Conservation (phyloP, 2,888 invertebrate species). For the Coleophora flavipennella region DNA sequence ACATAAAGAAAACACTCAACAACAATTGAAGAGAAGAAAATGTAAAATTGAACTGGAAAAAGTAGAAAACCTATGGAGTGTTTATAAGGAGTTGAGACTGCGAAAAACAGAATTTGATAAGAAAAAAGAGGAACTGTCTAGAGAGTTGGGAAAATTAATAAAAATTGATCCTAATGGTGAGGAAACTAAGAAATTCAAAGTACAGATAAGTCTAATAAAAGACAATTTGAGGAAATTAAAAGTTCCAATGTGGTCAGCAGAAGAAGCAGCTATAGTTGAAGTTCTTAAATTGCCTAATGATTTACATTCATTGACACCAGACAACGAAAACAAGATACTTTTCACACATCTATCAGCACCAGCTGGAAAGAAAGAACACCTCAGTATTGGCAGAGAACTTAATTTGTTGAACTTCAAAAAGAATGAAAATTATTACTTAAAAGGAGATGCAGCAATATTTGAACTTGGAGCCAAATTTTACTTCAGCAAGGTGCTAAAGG, state of each 20-base stretch:
- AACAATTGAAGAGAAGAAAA: slow-evolving; percentile 71
- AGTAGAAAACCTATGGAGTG: slow-evolving; percentile 73
- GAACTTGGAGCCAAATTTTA: slow-evolving; percentile 75
- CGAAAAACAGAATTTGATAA: slow-evolving; percentile 66
- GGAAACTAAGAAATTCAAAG: slow-evolving; percentile 65
- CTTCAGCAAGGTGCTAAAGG: slow-evolving; percentile 50
- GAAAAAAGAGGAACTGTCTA: slow-evolving; percentile 61
- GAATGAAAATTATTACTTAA: slow-evolving; percentile 74
- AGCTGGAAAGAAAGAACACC: slow-evolving; percentile 56
- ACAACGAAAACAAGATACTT: slow-evolving; percentile 36
- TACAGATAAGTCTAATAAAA: slow-evolving; percentile 69
- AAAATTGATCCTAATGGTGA: slow-evolving; percentile 41
- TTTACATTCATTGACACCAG: slow-evolving; percentile 77
- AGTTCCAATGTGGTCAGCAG: slow-evolving; percentile 78
- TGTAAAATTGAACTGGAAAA: slow-evolving; percentile 66
- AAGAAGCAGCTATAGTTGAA: slow-evolving; percentile 77
- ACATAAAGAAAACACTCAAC: slow-evolving; percentile 58
- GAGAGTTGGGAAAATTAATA: slow-evolving; percentile 56
- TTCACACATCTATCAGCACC: slow-evolving; percentile 33
- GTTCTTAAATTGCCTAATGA: slow-evolving; percentile 80
- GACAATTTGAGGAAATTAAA: slow-evolving; percentile 77
- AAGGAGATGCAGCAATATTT: slow-evolving; percentile 79
- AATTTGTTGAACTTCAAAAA: slow-evolving; percentile 73
- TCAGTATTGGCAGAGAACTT: slow-evolving; percentile 66
- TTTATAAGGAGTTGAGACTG: slow-evolving; percentile 70